Conservation (phyloP, 2,113 vertebrate species). For the Lophotis ruficrista region DNA sequence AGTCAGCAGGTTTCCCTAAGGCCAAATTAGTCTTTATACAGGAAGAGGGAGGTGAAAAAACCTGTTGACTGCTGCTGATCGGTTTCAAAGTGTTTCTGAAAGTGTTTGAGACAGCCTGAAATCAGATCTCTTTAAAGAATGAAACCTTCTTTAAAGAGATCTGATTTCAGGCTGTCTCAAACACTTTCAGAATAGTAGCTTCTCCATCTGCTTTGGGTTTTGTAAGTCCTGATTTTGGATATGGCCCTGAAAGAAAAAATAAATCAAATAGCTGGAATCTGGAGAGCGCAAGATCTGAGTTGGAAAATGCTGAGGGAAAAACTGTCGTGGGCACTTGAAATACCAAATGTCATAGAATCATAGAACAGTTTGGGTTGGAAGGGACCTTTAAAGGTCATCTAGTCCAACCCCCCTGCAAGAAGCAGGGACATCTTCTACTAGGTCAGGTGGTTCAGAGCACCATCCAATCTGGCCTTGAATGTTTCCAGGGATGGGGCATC, state of each 20-base stretch:
- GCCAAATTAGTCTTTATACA: not conserved
- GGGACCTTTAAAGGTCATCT: too few relatives aligned
- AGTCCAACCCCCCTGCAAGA: too few relatives aligned
- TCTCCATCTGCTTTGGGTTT: not conserved
- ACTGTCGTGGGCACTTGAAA: not conserved
- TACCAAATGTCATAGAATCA: not conserved
- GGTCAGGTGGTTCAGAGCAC: too few relatives aligned
- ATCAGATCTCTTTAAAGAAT: too few relatives aligned
- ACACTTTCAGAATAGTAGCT: not conserved
- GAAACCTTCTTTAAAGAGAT: not conserved
- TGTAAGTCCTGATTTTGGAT: not conserved
- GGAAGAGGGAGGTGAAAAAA: slow-evolving; percentile 9
- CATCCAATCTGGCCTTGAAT: too few relatives aligned
- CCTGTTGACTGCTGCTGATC: not conserved
- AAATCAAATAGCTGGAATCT: not conserved
- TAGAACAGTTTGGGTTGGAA: too few relatives aligned
- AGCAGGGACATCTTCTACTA: too few relatives aligned
- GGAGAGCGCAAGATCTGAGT: not conserved
- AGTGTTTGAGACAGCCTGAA: too few relatives aligned
- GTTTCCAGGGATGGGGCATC: too few relatives aligned
- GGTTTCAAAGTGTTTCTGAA: too few relatives aligned
- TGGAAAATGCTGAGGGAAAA: not conserved
- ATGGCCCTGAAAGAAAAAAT: not conserved
- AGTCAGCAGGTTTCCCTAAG: slow-evolving; percentile 2
- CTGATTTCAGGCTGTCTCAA: not conserved